Conservation (phyloP, 2,113 vertebrate species). For the Sclerurus mexicanus region DNA sequence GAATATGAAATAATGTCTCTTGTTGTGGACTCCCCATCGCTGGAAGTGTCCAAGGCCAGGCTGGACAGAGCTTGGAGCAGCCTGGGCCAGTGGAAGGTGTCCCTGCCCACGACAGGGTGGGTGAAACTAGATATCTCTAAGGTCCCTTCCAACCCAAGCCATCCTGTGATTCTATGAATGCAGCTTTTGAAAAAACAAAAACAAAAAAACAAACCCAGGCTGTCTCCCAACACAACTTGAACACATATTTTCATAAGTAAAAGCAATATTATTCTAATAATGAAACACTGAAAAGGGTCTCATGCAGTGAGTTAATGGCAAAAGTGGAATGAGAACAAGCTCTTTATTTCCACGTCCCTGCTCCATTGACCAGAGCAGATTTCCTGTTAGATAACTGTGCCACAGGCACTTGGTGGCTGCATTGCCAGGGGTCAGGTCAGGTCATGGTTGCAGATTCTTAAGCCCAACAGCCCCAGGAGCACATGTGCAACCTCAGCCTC, state of each 20-base stretch:
- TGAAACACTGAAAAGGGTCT: background rate
- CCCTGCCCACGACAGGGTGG: background rate
- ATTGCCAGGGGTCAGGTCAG: background rate
- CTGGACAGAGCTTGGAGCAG: background rate
- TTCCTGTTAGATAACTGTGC: rapidly evolving
- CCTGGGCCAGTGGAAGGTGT: background rate
- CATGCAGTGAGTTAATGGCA: background rate
- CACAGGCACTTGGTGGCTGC: background rate
- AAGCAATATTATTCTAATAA: background rate
- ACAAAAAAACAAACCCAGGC: too few relatives aligned
- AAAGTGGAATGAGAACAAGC: background rate
- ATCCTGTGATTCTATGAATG: background rate
- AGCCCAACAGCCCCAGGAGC: background rate
- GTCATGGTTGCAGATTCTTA: background rate
- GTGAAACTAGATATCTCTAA: background rate
- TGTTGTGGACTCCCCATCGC: background rate
- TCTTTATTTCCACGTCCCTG: background rate
- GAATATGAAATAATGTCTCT: background rate
- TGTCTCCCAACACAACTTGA: background rate
- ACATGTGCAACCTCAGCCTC: rapidly evolving
- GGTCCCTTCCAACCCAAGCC: background rate
- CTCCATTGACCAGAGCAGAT: background rate
- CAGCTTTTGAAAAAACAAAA: background rate
- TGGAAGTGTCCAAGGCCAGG: background rate
- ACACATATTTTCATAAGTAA: background rate